Evolutionary conservation across 2,888 invertebrate genomes (phyloP), one percentile per base, ranked within the genome.

Genomic region (Encarsia formosa): DNA sequence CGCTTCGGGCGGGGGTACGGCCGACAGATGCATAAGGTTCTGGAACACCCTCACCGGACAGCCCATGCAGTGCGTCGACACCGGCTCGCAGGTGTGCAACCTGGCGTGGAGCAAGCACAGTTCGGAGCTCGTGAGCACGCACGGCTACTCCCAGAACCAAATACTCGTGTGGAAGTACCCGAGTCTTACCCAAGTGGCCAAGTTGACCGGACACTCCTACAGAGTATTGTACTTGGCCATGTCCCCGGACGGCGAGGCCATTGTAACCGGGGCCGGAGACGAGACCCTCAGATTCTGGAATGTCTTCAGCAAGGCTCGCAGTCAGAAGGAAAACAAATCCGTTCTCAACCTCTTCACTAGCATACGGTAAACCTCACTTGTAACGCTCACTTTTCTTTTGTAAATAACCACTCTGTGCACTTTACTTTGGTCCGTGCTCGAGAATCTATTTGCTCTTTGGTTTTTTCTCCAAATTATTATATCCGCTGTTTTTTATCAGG

Each of bases 121-220:
- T 54, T 94, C 94, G 57, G 98, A 98, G 77, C 77, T 98, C 73
- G 98, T 96, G 53, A 95, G 94, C 65, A 98, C 97, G 0, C 98
- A 98, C 74, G 98, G 98, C 13, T 98, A 98, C 75, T 96, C 96
- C 18, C 97, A 97, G 77, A 97, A 98, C 76, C 98, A 98, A 78
- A 97, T 99, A 60, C 79, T 98, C 31, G 95, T 99, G 4, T 99
- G 98, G 98, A 97, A 98, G 71, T 99, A 98, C 75, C 98, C 98
- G 0, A 92, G 93, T 55, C 78, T 99, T 58, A 92, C 93, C 19
- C 96, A 95, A 77, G 95, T 98, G 56, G 97, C 97, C 38, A 97
- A 97, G 73, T 77, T 98, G 58, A 96, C 96, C 0, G 98, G 98
- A 0, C 98, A 98, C 73, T 93, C 95, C 22, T 95, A 92, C 74